These are phyloP conservation scores for Mythimna vitellina DNA, from an alignment of 2,888 invertebrate species.

Conservation along the genomic window DNA sequence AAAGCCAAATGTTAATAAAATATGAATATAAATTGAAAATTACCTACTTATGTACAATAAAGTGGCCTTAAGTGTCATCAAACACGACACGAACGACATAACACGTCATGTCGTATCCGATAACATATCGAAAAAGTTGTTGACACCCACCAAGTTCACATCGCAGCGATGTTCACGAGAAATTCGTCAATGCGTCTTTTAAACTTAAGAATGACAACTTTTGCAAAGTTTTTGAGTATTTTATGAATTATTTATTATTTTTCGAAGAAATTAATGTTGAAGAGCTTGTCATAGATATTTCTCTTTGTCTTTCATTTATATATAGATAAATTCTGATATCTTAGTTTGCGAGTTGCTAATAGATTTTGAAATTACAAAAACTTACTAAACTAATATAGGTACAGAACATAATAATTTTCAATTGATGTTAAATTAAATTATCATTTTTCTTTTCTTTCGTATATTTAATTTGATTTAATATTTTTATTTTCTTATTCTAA, in stretches of 20 bases:
- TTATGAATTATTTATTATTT: slow-evolving; percentile 72
- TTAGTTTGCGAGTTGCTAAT: slow-evolving; percentile 2
- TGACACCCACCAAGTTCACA: slow-evolving; percentile 65
- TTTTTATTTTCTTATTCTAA: too few species aligned
- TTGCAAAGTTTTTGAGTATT: slow-evolving; percentile 70
- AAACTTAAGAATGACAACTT: slow-evolving; percentile 74
- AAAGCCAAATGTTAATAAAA: background rate
- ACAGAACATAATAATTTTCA: too few species aligned
- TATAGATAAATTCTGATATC: slow-evolving; percentile 42
- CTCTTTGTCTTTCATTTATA: slow-evolving; percentile 58
- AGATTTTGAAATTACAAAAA: background rate
- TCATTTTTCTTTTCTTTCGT: too few species aligned
- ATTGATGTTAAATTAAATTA: too few species aligned
- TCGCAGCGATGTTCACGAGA: slow-evolving; percentile 64
- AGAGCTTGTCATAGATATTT: slow-evolving; percentile 62
- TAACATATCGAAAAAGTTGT: slow-evolving; percentile 76
- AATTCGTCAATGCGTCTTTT: slow-evolving; percentile 68
- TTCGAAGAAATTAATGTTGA: slow-evolving; percentile 67
- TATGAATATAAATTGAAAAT: slow-evolving; percentile 5
- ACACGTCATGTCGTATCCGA: slow-evolving; percentile 69
- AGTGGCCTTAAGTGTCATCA: slow-evolving; percentile 41
- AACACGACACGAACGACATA: slow-evolving; percentile 58
- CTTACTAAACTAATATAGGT: too few species aligned
- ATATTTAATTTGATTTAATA: too few species aligned
- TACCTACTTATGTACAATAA: slow-evolving; percentile 18